Conservation (phyloP, 2,797 vertebrate species). For the Echeneis naucrates region DNA sequence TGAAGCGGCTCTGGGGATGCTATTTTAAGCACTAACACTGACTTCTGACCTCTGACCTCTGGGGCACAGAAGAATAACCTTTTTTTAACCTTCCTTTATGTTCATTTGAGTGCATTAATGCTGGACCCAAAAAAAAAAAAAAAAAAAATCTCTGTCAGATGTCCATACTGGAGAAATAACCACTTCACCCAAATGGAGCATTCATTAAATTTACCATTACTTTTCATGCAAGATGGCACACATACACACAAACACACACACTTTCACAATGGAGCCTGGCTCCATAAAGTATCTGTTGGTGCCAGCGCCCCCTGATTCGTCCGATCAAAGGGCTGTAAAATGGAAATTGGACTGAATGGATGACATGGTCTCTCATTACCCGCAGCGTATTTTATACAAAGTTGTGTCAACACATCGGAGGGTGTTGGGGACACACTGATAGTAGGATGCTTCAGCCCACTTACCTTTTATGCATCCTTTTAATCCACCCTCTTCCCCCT, state of each 20-base stretch:
- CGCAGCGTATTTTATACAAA: slow-evolving; percentile 47
- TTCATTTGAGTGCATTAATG: slow-evolving; percentile 34
- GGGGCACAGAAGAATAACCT: not conserved
- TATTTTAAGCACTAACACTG: not conserved
- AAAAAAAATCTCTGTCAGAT: slow-evolving; percentile 43
- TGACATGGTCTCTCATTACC: slow-evolving; percentile 71
- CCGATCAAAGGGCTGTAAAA: slow-evolving; percentile 78
- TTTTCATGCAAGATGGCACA: slow-evolving; percentile 55
- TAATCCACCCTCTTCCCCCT: slow-evolving; percentile 34
- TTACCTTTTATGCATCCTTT: slow-evolving; percentile 48
- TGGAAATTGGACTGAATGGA: slow-evolving; percentile 77
- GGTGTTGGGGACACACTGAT: slow-evolving; percentile 43
- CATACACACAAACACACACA: slow-evolving; percentile 17
- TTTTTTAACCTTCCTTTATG: not conserved
- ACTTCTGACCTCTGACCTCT: slow-evolving; percentile 20
- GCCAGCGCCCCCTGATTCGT: slow-evolving; percentile 64
- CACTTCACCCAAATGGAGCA: slow-evolving; percentile 62
- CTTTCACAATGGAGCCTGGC: slow-evolving; percentile 17
- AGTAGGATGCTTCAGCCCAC: slow-evolving; percentile 34
- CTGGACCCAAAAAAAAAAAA: slow-evolving; percentile 41
- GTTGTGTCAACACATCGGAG: slow-evolving; percentile 53
- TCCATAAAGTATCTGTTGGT: slow-evolving; percentile 68
- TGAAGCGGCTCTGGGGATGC: not conserved
- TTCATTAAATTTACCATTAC: slow-evolving; percentile 72
- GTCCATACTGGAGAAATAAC: slow-evolving; percentile 69